Base-by-base conservation (phyloP, 1,140 invertebrate species). In the Solenopsis invicta region DNA sequence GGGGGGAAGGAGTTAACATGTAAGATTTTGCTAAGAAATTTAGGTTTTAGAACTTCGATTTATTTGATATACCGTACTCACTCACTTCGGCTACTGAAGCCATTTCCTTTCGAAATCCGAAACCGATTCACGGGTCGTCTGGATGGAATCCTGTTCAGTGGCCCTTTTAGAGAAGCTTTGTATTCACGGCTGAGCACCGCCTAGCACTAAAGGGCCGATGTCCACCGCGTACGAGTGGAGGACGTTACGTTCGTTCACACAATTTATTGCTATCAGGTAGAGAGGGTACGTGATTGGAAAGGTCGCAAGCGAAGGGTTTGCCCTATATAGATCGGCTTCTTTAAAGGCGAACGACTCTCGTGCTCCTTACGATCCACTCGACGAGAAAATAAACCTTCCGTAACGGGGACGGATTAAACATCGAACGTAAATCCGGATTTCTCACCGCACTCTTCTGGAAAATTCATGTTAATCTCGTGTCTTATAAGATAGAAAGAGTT, bases 221-320 rank as follows among this genome's bases (percentile, higher is more conserved):
- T 84, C 80, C 80, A 84, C 54, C 80, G 69, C 69, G 80, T 84
- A 61, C 80, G 41, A 84, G 67, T 74, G 52, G 80, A 74, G 69
- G 24, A 84, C 41, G 54, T 84, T 84, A 84, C 80, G 80, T 84
- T 84, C 80, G 80, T 84, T 84, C 80, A 84, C 80, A 84, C 80
- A 84, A 84, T 84, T 84, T 75, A 84, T 84, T 84, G 80, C 80
- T 74, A 84, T 84, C 69, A 75, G 69, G 41, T 84, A 75, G 54
- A 84, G 56, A 84, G 54, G 69, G 54, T 62, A 84, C 80, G 80
- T 84, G 80, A 84, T 84, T 84, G 80, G 80, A 84, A 84, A 84
- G 80, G 80, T 84, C 80, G 56, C 67, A 61, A 80, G 67, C 59
- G 80, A 84, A 84, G 69, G 80, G 69, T 54, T 59, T 48, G 29